A percentile compares a stretch with the other conserved stretches of the same genome.
Conservation (phyloP, 1,140 invertebrate species). For the Anastatus disparis region DNA sequence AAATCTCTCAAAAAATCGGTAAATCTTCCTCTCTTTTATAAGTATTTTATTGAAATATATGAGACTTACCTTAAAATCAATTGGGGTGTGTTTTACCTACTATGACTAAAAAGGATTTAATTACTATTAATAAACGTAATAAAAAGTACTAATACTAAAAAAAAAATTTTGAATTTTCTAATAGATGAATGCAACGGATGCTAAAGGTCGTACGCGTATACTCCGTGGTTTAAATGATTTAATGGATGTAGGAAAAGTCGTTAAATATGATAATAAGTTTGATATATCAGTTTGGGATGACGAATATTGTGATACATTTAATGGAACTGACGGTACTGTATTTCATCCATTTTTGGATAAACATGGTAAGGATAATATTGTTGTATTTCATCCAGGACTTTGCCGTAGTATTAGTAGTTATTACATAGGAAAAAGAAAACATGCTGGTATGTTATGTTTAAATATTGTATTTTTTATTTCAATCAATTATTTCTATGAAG, state of each 20-base stretch:
- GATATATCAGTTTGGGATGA: constrained; percentile 71
- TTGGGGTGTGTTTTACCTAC: too few relatives aligned
- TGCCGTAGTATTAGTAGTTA: constrained; percentile 68
- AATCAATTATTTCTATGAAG: too few relatives aligned
- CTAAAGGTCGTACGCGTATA: constrained; percentile 72
- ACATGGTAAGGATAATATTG: constrained; percentile 66
- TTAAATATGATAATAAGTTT: constrained; percentile 71
- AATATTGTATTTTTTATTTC: background rate
- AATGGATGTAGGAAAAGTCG: constrained; percentile 74
- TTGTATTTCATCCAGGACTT: constrained; percentile 73
- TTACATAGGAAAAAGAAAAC: constrained; percentile 14
- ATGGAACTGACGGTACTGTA: constrained; percentile 81
- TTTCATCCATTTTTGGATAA: constrained; percentile 76
- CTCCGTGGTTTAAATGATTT: constrained; percentile 76
- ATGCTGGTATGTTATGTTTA: constrained; percentile 49
- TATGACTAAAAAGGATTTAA: too few relatives aligned
- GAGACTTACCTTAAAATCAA: too few relatives aligned
- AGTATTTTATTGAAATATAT: too few relatives aligned
- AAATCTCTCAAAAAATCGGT: too few relatives aligned
- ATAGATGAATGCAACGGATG: constrained; percentile 73
- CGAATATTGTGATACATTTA: constrained; percentile 73
- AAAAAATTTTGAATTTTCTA: too few relatives aligned
- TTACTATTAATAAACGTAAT: too few relatives aligned
- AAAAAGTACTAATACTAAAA: too few relatives aligned
- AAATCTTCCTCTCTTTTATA: too few relatives aligned